A percentile compares a stretch with the other conserved stretches of the same genome.
These are phyloP conservation scores for Tragelaphus scriptus DNA, from an alignment of 2,113 vertebrate genomes.

Conservation along the genomic window DNA sequence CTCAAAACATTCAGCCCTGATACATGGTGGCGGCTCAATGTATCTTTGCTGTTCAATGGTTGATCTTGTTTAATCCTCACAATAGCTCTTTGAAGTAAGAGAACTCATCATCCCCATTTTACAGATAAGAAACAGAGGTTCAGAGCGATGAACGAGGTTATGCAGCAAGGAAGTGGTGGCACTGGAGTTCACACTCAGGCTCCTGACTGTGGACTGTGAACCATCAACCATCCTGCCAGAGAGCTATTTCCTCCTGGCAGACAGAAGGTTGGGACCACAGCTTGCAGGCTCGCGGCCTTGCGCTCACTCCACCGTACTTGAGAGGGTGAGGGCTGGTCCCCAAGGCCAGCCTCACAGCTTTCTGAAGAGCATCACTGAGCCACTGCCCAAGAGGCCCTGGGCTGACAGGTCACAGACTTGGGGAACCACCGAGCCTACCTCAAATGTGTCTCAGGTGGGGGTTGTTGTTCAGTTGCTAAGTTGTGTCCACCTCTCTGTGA, in stretches of 20 bases:
- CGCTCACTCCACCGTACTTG: accelerated
- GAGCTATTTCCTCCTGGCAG: not conserved
- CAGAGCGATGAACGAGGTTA: not conserved
- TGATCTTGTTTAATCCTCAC: not conserved
- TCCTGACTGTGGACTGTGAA: not conserved
- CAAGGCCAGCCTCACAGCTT: not conserved
- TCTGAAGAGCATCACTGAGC: not conserved
- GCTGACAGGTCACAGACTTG: not conserved
- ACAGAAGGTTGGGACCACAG: not conserved
- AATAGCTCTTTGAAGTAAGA: not conserved
- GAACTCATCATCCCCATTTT: not conserved
- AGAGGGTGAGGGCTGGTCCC: too few relatives aligned
- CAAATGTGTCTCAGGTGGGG: not conserved
- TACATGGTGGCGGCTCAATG: accelerated
- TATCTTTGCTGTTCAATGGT: not conserved
- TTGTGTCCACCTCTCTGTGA: not conserved
- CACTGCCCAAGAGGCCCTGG: not conserved
- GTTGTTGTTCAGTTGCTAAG: not conserved
- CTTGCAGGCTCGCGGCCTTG: accelerated
- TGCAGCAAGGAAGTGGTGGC: not conserved
- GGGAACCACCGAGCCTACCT: not conserved
- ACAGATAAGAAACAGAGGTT: not conserved
- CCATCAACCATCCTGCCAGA: not conserved
- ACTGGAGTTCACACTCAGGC: not conserved
- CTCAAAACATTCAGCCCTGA: not conserved